These are phyloP conservation scores for Dendropsophus ebraccatus DNA, from an alignment of 2,113 vertebrate species.

Conservation along the genomic window DNA sequence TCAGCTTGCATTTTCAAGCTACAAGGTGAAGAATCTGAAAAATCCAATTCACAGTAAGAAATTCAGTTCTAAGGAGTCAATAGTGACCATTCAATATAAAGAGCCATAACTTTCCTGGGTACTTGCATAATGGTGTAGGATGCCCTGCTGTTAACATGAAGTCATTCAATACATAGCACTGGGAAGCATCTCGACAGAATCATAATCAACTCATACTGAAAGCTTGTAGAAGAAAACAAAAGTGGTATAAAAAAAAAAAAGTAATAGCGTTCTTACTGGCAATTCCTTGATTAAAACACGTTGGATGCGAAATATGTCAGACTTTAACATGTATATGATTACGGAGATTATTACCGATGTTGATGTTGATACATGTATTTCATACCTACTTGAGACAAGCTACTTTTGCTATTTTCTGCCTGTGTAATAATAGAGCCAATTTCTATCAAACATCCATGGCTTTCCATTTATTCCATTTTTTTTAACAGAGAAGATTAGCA, in stretches of 20 bases:
- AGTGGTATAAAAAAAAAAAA: background rate
- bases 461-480: too few species aligned
- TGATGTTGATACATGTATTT: too few species aligned
- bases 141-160: conserved; percentile 41
- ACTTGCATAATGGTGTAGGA: conserved; percentile 25
- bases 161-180: background rate
- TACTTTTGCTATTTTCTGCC: too few species aligned
- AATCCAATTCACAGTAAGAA: conserved; percentile 22
- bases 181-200: conserved; percentile 12
- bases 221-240: background rate
- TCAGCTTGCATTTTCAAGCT: background rate
- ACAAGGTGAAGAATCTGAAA: background rate
- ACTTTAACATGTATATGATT: too few species aligned
- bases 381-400: too few species aligned
- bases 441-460: too few species aligned
- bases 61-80: conserved; percentile 8
- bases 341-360: too few species aligned
- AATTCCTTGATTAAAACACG: background rate
- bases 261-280: background rate
- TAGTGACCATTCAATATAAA: conserved; percentile 15
- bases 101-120: conserved; percentile 20
- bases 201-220: conserved; percentile 25
- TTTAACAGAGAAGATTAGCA: too few species aligned
- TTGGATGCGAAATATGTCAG: background rate
- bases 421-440: too few species aligned